A percentile compares a stretch with the other conserved stretches of the same genome.
Conservation (phyloP, 2,888 invertebrate species). For the Heteropelma amictum region DNA sequence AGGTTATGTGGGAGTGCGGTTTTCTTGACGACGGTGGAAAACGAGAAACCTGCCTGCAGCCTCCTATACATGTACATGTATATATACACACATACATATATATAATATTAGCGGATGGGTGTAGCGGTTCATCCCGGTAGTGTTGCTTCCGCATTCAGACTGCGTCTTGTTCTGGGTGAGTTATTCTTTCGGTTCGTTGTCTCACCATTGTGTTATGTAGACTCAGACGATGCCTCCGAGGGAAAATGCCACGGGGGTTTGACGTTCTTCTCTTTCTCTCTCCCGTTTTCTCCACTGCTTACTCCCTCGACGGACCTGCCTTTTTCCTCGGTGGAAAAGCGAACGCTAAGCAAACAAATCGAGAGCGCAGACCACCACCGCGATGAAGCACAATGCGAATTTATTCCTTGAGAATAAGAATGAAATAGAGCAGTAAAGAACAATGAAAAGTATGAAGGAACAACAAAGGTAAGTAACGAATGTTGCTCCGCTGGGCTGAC, state of each 20-base stretch:
- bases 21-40: slow-evolving; percentile 53
- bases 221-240: slow-evolving; percentile 64
- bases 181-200: slow-evolving; percentile 75
- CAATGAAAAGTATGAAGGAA: slow-evolving; percentile 1
- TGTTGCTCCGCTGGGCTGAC: neutral
- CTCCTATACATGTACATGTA: neutral
- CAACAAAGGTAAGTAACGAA: neutral
- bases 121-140: slow-evolving; percentile 45
- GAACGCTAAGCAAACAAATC: slow-evolving; percentile 69
- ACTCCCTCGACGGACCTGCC: slow-evolving; percentile 45
- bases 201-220: slow-evolving; percentile 73
- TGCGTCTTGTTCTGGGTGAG: slow-evolving; percentile 71
- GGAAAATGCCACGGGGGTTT: slow-evolving; percentile 53
- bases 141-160: slow-evolving; percentile 66
- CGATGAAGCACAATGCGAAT: slow-evolving; percentile 65
- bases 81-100: slow-evolving; percentile 4
- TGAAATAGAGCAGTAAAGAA: slow-evolving; percentile 49
- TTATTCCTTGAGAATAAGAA: slow-evolving; percentile 64
- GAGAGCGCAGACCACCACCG: slow-evolving; percentile 51
- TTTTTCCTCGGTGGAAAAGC: slow-evolving; percentile 55
- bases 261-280: slow-evolving; percentile 16
- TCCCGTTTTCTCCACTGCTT: slow-evolving; percentile 17
- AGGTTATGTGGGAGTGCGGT: slow-evolving; percentile 61
- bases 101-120: slow-evolving; percentile 31
- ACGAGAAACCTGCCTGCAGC: slow-evolving; percentile 45